Conservation (phyloP, 2,797 vertebrate species). For the Hydrocynus forskahlii region DNA sequence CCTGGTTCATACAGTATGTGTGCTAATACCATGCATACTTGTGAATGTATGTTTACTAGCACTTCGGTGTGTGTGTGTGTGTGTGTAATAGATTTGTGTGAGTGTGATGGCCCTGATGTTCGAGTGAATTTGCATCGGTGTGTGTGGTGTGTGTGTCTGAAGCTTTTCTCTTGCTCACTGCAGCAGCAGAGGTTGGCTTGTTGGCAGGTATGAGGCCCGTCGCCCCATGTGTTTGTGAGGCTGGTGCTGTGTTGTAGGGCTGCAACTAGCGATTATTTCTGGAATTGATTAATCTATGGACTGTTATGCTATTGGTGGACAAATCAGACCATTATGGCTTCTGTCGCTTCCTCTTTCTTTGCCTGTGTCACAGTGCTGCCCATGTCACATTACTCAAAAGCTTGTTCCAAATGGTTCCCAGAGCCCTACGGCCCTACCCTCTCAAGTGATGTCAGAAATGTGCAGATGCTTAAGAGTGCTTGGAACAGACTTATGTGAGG, state of each 20-base stretch:
- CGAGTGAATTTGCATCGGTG: slow-evolving; percentile 18
- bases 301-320: not conserved
- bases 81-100: not conserved
- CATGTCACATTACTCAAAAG: not conserved
- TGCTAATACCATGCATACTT: not conserved
- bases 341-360: not conserved
- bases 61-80: slow-evolving; percentile 3
- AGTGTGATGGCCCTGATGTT: slow-evolving; percentile 34
- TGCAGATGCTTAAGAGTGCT: no score
- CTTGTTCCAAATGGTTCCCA: not conserved
- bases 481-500: no score
- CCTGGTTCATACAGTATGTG: slow-evolving; percentile 27
- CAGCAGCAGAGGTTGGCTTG: slow-evolving; percentile 66
- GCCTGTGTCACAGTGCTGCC: not conserved
- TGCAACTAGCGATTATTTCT: not conserved
- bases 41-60: slow-evolving; percentile 7
- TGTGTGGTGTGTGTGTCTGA: slow-evolving; percentile 53
- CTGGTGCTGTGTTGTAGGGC: slow-evolving; percentile 35
- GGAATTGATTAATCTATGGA: not conserved
- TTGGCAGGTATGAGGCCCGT: slow-evolving; percentile 61
- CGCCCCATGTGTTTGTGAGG: slow-evolving; percentile 46
- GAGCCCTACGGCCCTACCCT: not conserved
- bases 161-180: slow-evolving; percentile 61
- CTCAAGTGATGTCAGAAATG: not conserved
- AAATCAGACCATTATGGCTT: not conserved